These are phyloP conservation scores for Cenopis cana DNA, from an alignment of 2,888 invertebrate genomes.

Conservation along the genomic window DNA sequence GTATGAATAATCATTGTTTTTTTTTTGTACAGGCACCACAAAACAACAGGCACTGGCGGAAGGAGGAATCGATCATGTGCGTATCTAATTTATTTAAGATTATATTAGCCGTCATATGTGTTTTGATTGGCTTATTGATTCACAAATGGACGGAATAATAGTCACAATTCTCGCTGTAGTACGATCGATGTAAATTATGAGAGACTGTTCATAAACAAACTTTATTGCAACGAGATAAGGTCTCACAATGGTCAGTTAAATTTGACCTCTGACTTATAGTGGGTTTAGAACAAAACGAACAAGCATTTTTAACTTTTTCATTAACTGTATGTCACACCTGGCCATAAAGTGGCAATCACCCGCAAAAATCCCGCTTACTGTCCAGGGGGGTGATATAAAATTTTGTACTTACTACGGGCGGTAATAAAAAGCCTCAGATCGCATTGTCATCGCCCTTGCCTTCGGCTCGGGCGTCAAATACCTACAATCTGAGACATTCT, in stretches of 20 bases:
- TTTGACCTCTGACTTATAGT: background rate
- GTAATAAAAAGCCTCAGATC: too few relatives aligned
- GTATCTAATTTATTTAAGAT: constrained; percentile 31
- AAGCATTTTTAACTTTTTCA: background rate
- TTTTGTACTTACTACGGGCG: too few relatives aligned
- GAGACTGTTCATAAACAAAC: background rate
- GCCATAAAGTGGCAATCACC: too few relatives aligned
- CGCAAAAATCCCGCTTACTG: too few relatives aligned
- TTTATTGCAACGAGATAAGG: background rate
- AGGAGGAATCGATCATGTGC: constrained; percentile 43
- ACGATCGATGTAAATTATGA: background rate
- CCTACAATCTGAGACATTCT: too few relatives aligned
- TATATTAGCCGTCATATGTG: constrained; percentile 5
- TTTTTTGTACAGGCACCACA: constrained; percentile 31
- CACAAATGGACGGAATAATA: background rate
- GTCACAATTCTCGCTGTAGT: background rate
- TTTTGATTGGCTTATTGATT: constrained; percentile 13
- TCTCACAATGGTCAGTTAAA: background rate
- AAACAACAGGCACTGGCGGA: constrained; percentile 43
- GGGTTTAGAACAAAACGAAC: background rate
- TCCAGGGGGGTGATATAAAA: too few relatives aligned
- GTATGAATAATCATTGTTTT: background rate
- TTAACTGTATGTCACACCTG: too few relatives aligned
- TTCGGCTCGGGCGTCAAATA: too few relatives aligned
- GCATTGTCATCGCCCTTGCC: too few relatives aligned